phyloP scores from a whole-genome alignment of 2,113 vertebrate species.

The Cervus canadensis region DNA sequence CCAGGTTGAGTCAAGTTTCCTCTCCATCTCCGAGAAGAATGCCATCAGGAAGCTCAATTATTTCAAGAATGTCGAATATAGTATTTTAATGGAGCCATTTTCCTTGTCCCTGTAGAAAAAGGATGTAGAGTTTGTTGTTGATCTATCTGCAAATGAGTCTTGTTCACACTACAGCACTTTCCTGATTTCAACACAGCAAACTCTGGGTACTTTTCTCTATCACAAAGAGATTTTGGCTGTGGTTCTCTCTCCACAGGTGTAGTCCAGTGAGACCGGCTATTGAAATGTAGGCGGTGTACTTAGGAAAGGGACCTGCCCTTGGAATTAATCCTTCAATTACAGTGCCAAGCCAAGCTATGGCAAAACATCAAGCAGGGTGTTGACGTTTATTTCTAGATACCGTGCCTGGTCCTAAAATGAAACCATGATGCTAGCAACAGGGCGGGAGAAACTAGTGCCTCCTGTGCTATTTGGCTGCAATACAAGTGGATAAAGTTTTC shows the following conservation, averaged over 20 bases:
- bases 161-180: not conserved
- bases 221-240: not conserved
- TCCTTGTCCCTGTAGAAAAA: not conserved
- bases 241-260: not conserved
- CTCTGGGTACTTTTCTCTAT: not conserved
- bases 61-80: constrained; percentile 52
- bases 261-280: not conserved
- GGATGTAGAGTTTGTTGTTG: not conserved
- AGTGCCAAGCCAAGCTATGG: not conserved
- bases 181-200: not conserved
- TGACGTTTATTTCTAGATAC: not conserved
- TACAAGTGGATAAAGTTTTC: not conserved
- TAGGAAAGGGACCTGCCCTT: not conserved
- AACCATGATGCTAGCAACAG: not conserved
- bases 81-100: not conserved
- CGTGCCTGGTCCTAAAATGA: not conserved
- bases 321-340: not conserved
- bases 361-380: not conserved
- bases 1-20: constrained; percentile 58
- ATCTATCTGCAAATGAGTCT: not conserved
- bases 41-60: constrained; percentile 62
- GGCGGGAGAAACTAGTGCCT: not conserved
- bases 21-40: constrained; percentile 44
- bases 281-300: not conserved
- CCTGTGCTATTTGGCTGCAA: not conserved